Evolutionary conservation across 2,888 invertebrate genomes (phyloP).

Genomic region (Leucoma salicis): DNA sequence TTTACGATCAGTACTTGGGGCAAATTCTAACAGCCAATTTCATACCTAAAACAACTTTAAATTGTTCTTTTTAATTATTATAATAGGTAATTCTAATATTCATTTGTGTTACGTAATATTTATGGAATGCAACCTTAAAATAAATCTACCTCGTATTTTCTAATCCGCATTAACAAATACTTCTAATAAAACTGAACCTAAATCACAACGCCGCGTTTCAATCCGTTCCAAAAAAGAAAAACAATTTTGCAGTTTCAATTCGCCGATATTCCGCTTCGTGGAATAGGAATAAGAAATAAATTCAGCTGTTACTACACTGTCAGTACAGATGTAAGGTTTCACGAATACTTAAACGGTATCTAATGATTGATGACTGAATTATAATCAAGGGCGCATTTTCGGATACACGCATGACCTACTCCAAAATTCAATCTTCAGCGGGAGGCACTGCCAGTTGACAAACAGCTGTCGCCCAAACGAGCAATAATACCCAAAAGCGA

Average conservation of each 20-base stretch:
- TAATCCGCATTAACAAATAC: too few relatives aligned
- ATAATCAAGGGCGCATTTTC: conserved; percentile 33
- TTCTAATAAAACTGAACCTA: background rate
- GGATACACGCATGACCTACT: conserved; percentile 35
- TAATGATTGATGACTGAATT: conserved; percentile 39
- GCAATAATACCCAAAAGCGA: too few relatives aligned
- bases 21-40: background rate
- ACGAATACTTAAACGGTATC: conserved; percentile 29
- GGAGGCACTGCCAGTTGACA: too few relatives aligned
- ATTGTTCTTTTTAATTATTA: too few relatives aligned
- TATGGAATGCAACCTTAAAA: too few relatives aligned
- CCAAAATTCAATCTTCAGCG: conserved; percentile 43
- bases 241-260: conserved; percentile 6
- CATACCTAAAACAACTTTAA: too few relatives aligned
- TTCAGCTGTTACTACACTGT: conserved; percentile 18
- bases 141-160: too few relatives aligned
- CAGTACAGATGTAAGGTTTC: conserved; percentile 28
- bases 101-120: too few relatives aligned
- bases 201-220: conserved; percentile 1
- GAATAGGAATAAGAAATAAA: conserved; percentile 21
- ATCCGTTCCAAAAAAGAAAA: background rate
- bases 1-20: background rate
- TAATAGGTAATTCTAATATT: too few relatives aligned
- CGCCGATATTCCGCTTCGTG: conserved; percentile 6
- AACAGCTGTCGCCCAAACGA: too few relatives aligned